Base-by-base conservation (phyloP, 1,140 invertebrate species). In the Conopomorpha cramerella region DNA sequence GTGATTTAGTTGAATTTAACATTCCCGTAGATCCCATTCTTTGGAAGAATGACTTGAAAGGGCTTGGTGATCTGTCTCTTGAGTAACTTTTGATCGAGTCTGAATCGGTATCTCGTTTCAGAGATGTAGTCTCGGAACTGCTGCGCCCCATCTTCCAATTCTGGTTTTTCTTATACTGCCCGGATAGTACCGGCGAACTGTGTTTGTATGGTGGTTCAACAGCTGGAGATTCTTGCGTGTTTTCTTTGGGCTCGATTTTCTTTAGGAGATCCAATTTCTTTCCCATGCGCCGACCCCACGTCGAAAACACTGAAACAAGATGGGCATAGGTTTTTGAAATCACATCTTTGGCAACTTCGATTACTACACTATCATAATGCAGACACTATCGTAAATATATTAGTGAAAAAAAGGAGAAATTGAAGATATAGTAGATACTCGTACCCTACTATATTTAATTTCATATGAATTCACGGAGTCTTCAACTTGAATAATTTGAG, bases 281-380 rank as follows among this genome's bases (percentile, higher is more conserved):
- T 39, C 88, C 87, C 86, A 91, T 88, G 34, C 84, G 80, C 36
- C 86, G 83, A 50, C 89, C 86, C 89, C 89, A 91, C 40, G 89
- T 88, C 36, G 84, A 82, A 41, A 89, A 81, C 47, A 88, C 88
- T 88, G 80, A 34, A 80, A 78, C 26, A n/a, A 34, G 29, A 32
- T 32, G 16, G n/a, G n/a, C n/a, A n/a, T n/a, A n/a, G n/a, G n/a
- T n/a, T n/a, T n/a, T n/a, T n/a, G n/a, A n/a, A n/a, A n/a, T n/a
- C n/a, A n/a, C n/a, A n/a, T n/a, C n/a, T n/a, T n/a, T n/a, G n/a
- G n/a, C n/a, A n/a, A n/a, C n/a, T n/a, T n/a, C n/a, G n/a, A n/a
- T n/a, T n/a, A n/a, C n/a, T n/a, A n/a, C n/a, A n/a, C n/a, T n/a
- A n/a, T n/a, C n/a, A n/a, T n/a, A n/a, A n/a, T n/a, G n/a, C n/a